Evolutionary conservation across 2,888 invertebrate species (phyloP).

Genomic region (Calameuta pallipes): DNA sequence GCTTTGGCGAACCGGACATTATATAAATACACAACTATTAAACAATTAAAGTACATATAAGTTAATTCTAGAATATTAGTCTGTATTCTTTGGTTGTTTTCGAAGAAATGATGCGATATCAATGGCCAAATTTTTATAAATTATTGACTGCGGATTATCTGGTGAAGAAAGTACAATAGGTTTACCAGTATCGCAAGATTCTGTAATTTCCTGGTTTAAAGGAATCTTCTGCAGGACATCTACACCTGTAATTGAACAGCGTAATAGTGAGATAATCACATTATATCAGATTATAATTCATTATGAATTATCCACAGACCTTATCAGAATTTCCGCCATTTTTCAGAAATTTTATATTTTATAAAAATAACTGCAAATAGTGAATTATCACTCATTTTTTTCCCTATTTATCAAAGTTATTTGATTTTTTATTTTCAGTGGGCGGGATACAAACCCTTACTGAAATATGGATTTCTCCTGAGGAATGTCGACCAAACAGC

Average conservation of each 20-base stretch:
- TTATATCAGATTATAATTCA: background rate
- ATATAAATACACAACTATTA: background rate
- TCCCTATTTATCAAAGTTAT: background rate
- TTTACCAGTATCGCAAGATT: conserved; percentile 78
- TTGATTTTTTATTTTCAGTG: background rate
- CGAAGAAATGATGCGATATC: conserved; percentile 48
- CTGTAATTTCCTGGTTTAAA: conserved; percentile 76
- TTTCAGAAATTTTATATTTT: background rate
- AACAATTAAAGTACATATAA: background rate
- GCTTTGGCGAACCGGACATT: background rate
- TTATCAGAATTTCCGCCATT: background rate
- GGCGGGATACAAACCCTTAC: background rate
- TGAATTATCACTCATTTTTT: background rate
- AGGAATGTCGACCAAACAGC: too few species aligned
- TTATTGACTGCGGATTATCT: conserved; percentile 64
- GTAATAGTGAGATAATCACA: background rate
- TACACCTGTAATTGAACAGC: conserved; percentile 57
- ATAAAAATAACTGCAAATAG: background rate
- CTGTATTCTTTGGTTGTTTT: conserved; percentile 34
- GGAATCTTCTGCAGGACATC: conserved; percentile 79
- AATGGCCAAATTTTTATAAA: conserved; percentile 56
- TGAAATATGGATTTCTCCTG: too few species aligned
- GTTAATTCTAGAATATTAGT: background rate
- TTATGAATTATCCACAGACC: background rate
- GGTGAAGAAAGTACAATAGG: conserved; percentile 80